Base-by-base conservation (phyloP, 1,140 invertebrate genomes). In the Listronotus oregonensis region DNA sequence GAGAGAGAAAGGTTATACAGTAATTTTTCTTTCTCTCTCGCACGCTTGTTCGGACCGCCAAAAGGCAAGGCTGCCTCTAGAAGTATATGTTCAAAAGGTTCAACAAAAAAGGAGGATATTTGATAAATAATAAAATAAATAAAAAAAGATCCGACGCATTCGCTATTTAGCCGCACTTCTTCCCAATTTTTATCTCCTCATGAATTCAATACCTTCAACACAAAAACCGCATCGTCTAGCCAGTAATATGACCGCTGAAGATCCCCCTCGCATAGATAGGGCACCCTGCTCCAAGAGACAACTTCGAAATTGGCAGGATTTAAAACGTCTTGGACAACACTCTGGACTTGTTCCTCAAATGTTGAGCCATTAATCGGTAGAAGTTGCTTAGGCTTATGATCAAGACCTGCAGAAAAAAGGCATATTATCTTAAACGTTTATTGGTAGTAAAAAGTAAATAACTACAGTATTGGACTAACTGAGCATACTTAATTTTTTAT, bases 251-350 rank as follows among this genome's bases (percentile, higher is more conserved):
- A 89, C 75, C 95, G 91, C 17, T 89, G 84, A n/a, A 97, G 81
- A 79, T 97, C 94, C 0, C 96, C 95, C 80, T 98, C 94, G 80
- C 94, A 97, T 9, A 98, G 80, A 80, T 98, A 98, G 3, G 95
- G 95, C 15, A 96, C 81, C 74, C 90, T 85, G 9, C 91, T 86
- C 91, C 95, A 97, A 4, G 82, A 80, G 0, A 87, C 78, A 7
- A 97, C 82, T 63, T 86, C 81, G 74, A 94, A 90, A 0, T 91
- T 91, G 52, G 84, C 76, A 1, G 90, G 89, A 40, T 80, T 79
- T 55, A 91, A 85, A 55, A 95, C 89, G 71, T 91, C 81, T 47
- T 81, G 76, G 18, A 92, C 82, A 59, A 95, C 82, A 52, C 87
- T 87, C 6, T 81, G 76, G 3, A 91, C 86, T 78, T 97, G 94